Percentiles rank a stretch among this genome's conserved stretches.
Conservation (phyloP, 30 jellyfish, hydroid and myxozoan species). For the Aurelia aurita region DNA sequence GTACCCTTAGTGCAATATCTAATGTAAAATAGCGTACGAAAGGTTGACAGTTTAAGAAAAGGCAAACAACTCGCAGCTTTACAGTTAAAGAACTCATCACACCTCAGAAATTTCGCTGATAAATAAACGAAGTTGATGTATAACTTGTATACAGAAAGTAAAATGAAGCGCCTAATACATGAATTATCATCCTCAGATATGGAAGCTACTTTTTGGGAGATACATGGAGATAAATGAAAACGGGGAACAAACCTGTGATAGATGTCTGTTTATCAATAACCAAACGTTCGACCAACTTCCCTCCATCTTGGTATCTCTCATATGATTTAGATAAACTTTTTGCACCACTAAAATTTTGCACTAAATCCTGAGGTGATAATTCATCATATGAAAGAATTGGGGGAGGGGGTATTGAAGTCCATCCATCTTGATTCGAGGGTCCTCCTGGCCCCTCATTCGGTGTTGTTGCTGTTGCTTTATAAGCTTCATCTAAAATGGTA, state of each 20-base stretch:
- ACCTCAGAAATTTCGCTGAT: no score
- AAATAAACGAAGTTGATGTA: no score
- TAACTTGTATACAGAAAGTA: no score
- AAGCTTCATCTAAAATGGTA: slow-evolving; percentile 62
- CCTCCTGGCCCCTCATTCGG: slow-evolving; percentile 8
- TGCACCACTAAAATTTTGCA: slow-evolving; percentile 38
- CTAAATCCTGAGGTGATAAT: slow-evolving; percentile 13
- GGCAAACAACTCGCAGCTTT: no score
- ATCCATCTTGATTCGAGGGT: slow-evolving; percentile 61
- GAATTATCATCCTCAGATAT: no score
- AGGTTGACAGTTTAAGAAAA: no score
- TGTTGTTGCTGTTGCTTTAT: slow-evolving; percentile 49
- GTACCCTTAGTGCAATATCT: no score
- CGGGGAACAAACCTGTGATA: slow-evolving; percentile 30
- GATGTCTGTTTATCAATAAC: slow-evolving; percentile 52
- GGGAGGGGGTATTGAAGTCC: slow-evolving; percentile 76
- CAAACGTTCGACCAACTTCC: slow-evolving; percentile 54
- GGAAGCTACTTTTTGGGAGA: no score
- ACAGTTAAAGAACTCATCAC: no score
- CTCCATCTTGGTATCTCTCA: slow-evolving; percentile 42
- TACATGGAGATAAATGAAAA: no score
- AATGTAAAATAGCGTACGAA: no score
- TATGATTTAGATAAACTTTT: not conserved
- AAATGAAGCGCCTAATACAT: no score
- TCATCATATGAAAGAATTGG: slow-evolving; percentile 45